These are phyloP conservation scores for Corythornis cristatus DNA, from an alignment of 2,113 vertebrate genomes.

Conservation along the genomic window DNA sequence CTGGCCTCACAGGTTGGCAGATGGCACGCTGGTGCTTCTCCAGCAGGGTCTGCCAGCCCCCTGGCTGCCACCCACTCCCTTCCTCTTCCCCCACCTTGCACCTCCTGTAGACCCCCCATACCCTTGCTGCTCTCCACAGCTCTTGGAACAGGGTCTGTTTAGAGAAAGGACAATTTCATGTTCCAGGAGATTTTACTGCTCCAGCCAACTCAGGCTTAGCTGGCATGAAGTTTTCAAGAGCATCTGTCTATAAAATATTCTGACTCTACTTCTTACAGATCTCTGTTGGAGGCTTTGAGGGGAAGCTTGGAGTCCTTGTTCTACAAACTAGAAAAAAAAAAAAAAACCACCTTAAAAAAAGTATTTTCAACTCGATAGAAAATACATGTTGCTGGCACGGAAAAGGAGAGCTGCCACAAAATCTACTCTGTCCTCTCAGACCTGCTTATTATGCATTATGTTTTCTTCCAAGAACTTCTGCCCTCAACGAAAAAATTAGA, in stretches of 20 bases:
- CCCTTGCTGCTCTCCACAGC: not conserved
- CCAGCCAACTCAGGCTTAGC: slow-evolving; percentile 4
- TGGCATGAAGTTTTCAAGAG: slow-evolving; percentile 35
- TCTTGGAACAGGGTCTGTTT: slow-evolving; percentile 30
- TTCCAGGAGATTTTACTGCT: slow-evolving; percentile 45
- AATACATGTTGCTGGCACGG: not conserved
- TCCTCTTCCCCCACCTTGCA: slow-evolving; percentile 10
- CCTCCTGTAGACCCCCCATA: slow-evolving; percentile 31
- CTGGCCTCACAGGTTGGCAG: not conserved
- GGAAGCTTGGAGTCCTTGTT: not conserved
- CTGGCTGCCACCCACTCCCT: not conserved
- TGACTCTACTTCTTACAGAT: slow-evolving; percentile 32
- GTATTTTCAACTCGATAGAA: not conserved
- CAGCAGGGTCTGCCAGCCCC: slow-evolving; percentile 8
- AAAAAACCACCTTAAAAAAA: not conserved
- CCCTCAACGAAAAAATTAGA: not conserved
- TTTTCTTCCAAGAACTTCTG: not conserved
- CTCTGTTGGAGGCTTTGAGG: slow-evolving; percentile 20
- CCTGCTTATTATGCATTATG: not conserved
- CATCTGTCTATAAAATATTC: slow-evolving; percentile 62
- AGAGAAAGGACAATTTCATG: slow-evolving; percentile 24
- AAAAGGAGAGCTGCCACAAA: not conserved
- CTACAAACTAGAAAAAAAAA: not conserved
- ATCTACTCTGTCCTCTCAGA: not conserved
- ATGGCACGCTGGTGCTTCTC: slow-evolving; percentile 8